These are phyloP conservation scores for Antheraea pernyi DNA, from an alignment of 1,140 invertebrate species.

Conservation along the genomic window DNA sequence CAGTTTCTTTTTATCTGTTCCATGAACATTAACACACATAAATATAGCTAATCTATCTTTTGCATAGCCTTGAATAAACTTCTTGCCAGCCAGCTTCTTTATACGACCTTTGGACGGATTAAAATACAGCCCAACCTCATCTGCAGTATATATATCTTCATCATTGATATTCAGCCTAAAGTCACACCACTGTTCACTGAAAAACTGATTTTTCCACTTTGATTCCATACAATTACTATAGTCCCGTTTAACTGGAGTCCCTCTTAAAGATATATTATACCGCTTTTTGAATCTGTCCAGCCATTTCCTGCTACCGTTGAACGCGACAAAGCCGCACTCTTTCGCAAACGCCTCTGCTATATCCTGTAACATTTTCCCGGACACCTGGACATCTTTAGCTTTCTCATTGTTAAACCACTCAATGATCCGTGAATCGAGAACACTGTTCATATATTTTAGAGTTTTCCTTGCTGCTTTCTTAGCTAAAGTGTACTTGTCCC, in stretches of 20 bases:
- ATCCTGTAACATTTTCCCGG: constrained; percentile 36
- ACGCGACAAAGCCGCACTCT: constrained; percentile 34
- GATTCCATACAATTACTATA: constrained; percentile 28
- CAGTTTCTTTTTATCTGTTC: constrained; percentile 32
- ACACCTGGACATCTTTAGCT: constrained; percentile 30
- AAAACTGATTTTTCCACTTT: constrained; percentile 35
- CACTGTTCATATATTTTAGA: constrained; percentile 29
- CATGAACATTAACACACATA: constrained; percentile 31
- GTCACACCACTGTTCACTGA: constrained; percentile 34
- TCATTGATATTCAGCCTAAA: constrained; percentile 27
- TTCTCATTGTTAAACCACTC: constrained; percentile 32
- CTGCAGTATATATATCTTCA: constrained; percentile 38
- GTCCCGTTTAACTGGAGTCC: constrained; percentile 26
- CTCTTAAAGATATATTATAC: constrained; percentile 33
- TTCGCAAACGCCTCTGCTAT: constrained; percentile 30
- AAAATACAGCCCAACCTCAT: constrained; percentile 37
- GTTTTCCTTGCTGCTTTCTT: constrained; percentile 30
- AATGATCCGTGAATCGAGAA: constrained; percentile 29
- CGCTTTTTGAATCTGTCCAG: constrained; percentile 36
- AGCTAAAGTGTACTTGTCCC: constrained; percentile 31
- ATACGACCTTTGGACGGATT: constrained; percentile 39
- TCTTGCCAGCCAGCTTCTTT: constrained; percentile 33
- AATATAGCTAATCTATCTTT: constrained; percentile 36
- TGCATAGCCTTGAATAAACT: constrained; percentile 34
- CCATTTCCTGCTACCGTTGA: constrained; percentile 40